A percentile compares a stretch with the other conserved stretches of the same genome.
Evolutionary conservation across 1,140 invertebrate genomes (phyloP).

Genomic region (Ceratitis capitata): DNA sequence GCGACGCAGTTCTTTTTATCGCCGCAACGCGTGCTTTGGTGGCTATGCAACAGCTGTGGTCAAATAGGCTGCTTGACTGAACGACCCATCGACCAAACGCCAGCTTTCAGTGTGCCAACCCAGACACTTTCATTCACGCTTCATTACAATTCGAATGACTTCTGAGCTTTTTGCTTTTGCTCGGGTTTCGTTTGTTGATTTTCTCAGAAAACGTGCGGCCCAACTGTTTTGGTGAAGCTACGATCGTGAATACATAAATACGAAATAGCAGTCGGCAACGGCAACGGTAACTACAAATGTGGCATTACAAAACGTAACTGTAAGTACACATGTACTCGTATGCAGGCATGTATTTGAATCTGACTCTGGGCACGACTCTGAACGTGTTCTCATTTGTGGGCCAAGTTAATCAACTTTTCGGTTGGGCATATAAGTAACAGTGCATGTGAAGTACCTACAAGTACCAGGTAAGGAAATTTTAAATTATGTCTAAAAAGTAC

Average conservation of each 20-base stretch:
- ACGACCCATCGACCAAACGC: background rate
- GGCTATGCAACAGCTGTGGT: too few relatives aligned
- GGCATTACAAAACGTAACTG: background rate
- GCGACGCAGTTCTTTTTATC: too few relatives aligned
- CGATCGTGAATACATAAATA: too few relatives aligned
- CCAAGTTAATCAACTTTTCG: conserved; percentile 33
- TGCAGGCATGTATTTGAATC: background rate
- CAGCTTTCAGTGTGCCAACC: background rate
- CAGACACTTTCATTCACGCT: conserved; percentile 10
- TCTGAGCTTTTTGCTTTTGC: background rate
- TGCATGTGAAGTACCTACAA: background rate
- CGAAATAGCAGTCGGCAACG: background rate
- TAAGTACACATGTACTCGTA: background rate
- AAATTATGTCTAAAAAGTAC: too few relatives aligned
- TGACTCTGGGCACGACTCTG: background rate
- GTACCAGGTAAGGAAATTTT: too few relatives aligned
- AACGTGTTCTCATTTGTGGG: conserved; percentile 25
- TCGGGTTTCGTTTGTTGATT: background rate
- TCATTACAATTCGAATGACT: background rate
- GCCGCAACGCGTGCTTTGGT: background rate
- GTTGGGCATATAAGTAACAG: background rate
- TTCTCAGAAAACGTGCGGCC: background rate
- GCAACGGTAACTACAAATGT: background rate
- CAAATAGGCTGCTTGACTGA: too few relatives aligned
- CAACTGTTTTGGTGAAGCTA: background rate